Evolutionary conservation across 2,113 vertebrate species (phyloP), one percentile per base, ranked within the genome.

Genomic region (Tetrax tetrax): DNA sequence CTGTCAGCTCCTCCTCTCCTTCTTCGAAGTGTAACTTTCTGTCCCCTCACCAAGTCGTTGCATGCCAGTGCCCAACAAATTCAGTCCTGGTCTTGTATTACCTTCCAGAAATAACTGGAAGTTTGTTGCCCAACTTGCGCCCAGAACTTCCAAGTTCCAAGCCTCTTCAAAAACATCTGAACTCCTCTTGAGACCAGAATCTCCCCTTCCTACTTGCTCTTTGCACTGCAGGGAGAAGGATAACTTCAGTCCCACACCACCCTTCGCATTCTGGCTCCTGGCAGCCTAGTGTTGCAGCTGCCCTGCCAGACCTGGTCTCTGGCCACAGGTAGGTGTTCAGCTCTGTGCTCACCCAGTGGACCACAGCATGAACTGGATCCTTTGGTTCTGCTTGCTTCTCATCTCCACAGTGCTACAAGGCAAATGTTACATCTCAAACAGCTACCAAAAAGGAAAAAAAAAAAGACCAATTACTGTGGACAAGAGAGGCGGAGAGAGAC

Each of bases 241-340:
- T 25, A 51, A 22, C 25, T n/a, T 59, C 18, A 45, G 25, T 41
- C 19, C n/a, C 11, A 23, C 3, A 19, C 2, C 6, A 57, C 21
- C 16, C 21, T 65, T 22, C 43, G 4, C 18, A 59, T 33, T 37
- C 53, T 19, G 9, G 11, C 45, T 51, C 20, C 48, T n/a, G 37
- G 28, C 35, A 78, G 11, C 31, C 24, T 2, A 1, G 25, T 4
- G 4, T 0, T 23, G 28, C 19, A 51, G 33, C 20, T 43, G 17
- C 19, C 41, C n/a, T 79, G 27, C 47, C 28, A 23, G n/a, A 25
- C 20, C 27, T 57, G 23, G 12, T 11, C 27, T 79, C 37, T 70
- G 19, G 16, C 3, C 2, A 50, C 65, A 53, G 13, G 33, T 5
- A 14, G 3, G 6, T 70, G 23, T 10, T 74, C 35, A 82, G 15